phyloP scores from a whole-genome alignment of 2,888 invertebrate species.

The Helobdella robusta region DNA sequence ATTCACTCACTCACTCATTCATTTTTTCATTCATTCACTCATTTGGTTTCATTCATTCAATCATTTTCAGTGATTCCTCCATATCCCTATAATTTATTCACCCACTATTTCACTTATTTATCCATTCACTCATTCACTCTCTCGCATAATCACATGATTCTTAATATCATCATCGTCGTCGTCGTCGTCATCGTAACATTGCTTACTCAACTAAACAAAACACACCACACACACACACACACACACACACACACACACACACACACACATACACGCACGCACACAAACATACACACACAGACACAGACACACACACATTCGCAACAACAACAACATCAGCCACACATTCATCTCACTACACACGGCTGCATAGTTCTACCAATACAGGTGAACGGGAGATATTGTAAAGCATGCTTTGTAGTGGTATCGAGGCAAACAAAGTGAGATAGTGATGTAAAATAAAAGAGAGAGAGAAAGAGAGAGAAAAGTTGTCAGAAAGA shows the following conservation, averaged over 20 bases:
- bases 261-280: no score
- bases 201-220: neutral
- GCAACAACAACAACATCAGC: neutral
- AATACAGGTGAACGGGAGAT: no score
- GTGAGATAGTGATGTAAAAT: neutral
- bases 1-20: no score
- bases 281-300: slow-evolving; percentile 16
- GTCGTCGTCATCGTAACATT: neutral
- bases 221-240: neutral
- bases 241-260: slow-evolving; percentile 14
- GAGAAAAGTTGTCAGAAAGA: neutral
- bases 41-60: neutral
- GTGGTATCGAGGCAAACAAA: neutral
- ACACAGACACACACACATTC: slow-evolving; percentile 16
- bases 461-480: slow-evolving; percentile 1
- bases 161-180: neutral
- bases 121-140: no score
- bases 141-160: no score
- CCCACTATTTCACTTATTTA: no score
- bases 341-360: neutral
- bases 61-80: neutral
- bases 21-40: no score
- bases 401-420: no score
- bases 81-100: neutral
- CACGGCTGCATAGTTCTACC: no score